phyloP scores from a whole-genome alignment of 2,113 vertebrate genomes.

The Xiphophorus couchianus region DNA sequence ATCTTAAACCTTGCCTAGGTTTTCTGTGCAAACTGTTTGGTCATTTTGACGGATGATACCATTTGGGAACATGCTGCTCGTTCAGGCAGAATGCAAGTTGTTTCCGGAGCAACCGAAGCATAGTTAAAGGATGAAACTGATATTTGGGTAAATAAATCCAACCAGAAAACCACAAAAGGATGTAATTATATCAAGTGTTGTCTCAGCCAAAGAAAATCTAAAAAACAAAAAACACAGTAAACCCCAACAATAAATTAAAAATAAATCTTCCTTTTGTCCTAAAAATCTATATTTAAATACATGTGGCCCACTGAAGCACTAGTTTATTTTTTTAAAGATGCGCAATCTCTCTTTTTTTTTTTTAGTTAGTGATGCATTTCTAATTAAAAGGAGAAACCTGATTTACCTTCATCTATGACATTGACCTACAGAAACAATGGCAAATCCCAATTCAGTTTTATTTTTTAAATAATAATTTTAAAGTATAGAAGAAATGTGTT shows the following conservation, averaged over 20 bases:
- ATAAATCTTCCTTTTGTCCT: not conserved
- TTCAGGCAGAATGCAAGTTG: slow-evolving; percentile 3
- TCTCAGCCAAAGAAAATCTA: not conserved
- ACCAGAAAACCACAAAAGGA: slow-evolving; percentile 11
- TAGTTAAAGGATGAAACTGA: slow-evolving; percentile 16
- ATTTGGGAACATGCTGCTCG: slow-evolving; percentile 29
- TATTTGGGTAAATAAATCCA: slow-evolving; percentile 18
- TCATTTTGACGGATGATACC: slow-evolving; percentile 21
- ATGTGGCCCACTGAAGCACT: not conserved
- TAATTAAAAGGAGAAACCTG: not conserved
- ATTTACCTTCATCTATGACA: not conserved
- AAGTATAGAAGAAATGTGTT: not conserved
- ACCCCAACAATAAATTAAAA: not conserved
- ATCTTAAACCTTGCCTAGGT: slow-evolving; percentile 86
- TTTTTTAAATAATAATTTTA: not conserved
- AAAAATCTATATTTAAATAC: not conserved
- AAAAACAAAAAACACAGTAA: not conserved
- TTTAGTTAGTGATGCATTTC: not conserved
- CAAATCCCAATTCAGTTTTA: not conserved
- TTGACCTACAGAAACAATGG: not conserved
- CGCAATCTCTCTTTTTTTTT: not conserved
- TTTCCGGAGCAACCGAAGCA: slow-evolving; percentile 22
- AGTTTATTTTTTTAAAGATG: not conserved
- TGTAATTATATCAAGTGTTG: not conserved
- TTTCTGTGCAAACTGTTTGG: slow-evolving; percentile 34